Base-by-base conservation (phyloP, 2,888 invertebrate genomes). In the Dasypogon diadema region DNA sequence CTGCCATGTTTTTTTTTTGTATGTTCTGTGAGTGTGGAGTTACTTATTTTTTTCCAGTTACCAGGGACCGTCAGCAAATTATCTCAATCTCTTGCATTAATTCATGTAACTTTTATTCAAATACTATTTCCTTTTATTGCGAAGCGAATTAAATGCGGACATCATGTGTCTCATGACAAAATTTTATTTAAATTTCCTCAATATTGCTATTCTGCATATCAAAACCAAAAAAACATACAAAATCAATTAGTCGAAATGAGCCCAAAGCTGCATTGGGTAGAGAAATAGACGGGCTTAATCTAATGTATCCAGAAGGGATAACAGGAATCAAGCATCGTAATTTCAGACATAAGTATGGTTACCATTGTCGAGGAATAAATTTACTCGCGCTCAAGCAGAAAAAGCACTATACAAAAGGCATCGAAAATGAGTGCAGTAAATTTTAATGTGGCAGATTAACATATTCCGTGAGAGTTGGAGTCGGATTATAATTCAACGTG, bases 371-470 rank as follows among this genome's bases (percentile, higher is more conserved):
- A 60, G 42, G 37, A 37, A 21, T 42, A 30, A 8, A 8, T 30
- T 12, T 60, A 16, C 21, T 60, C 16, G 60, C 18, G 34, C 37
- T 37, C 18, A 21, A 12, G 10, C 12, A 60, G 60, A 60, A 60
- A 60, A 60, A 60, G 10, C 8, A 30, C 34, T 0, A 1, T 24
- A 65, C 48, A 46, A 24, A 65, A 65, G 48, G 65, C 65, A 65
- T 65, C 24, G 65, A 65, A 48, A 65, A 65, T 65, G 65, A 65
- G 65, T 65, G 65, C 65, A 65, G 65, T 65, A 65, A 65, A 65
- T 65, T 65, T 65, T 34, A 70, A 70, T 54, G 70, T 54, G 54
- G 30, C 51, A 70, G 30, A 70, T 70, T 70, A 70, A 70, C 70
- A 70, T 70, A 70, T 70, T 70, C 54, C 70, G 70, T 70, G 70